Percentiles rank a stretch among this genome's conserved stretches.
Evolutionary conservation across 1,140 invertebrate genomes (phyloP).

Genomic region (Sarcophaga bullata): DNA sequence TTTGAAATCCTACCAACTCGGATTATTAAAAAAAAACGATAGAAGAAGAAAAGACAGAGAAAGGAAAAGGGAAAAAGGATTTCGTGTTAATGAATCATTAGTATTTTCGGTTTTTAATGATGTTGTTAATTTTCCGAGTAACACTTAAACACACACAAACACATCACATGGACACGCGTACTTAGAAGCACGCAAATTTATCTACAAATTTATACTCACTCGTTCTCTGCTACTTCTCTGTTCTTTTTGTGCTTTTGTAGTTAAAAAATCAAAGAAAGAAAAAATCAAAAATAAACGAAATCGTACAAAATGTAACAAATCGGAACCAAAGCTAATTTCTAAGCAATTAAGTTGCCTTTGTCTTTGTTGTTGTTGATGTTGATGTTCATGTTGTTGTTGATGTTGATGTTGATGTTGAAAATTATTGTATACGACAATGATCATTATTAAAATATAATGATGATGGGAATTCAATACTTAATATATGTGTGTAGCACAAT

Average conservation of each 20-base stretch:
- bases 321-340: conserved; percentile 33
- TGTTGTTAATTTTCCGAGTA: conserved; percentile 32
- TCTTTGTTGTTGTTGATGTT: no score
- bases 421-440: no score
- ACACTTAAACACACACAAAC: background rate
- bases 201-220: no score
- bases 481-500: no score
- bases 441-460: no score
- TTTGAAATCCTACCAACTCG: no score
- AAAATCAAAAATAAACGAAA: background rate
- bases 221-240: no score
- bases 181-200: background rate
- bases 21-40: background rate
- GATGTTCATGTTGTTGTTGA: background rate
- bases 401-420: background rate
- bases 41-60: background rate
- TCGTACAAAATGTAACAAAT: background rate
- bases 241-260: no score
- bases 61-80: background rate
- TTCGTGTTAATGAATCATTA: conserved; percentile 35
- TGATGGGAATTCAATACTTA: no score
- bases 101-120: conserved; percentile 32
- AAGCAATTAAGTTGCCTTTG: conserved; percentile 16
- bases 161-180: background rate
- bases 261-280: background rate